phyloP scores from a whole-genome alignment of 2,797 vertebrate genomes.

The Parauchenoglanis ngamensis region DNA sequence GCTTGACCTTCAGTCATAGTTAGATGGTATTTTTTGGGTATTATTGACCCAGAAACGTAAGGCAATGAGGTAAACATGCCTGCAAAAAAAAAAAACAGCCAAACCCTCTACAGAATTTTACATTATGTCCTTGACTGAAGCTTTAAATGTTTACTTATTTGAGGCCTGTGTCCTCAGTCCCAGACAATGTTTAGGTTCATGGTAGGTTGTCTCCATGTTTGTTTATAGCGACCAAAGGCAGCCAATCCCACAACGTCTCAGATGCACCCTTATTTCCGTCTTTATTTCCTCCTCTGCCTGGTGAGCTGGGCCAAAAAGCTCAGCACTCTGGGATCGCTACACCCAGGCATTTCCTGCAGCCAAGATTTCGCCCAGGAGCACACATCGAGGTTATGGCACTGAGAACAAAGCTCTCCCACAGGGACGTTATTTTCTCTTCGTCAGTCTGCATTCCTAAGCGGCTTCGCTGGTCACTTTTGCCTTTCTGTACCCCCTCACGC shows the following conservation, averaged over 20 bases:
- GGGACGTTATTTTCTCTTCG: conserved; percentile 33
- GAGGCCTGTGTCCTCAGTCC: conserved; percentile 19
- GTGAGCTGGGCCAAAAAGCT: conserved; percentile 66
- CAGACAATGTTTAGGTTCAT: conserved; percentile 48
- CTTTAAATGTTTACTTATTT: conserved; percentile 22
- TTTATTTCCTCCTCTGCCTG: conserved; percentile 63
- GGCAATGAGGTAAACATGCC: not conserved
- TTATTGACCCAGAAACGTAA: not conserved
- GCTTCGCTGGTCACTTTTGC: conserved; percentile 5
- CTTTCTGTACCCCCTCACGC: not conserved
- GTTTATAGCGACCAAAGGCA: conserved; percentile 45
- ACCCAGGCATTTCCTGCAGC: conserved; percentile 59
- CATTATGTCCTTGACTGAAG: conserved; percentile 25
- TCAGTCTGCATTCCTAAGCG: conserved; percentile 17
- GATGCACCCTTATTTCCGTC: conserved; percentile 66
- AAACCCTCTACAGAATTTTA: conserved; percentile 13
- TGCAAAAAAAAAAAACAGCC: not conserved
- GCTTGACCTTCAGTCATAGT: not conserved
- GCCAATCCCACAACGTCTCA: conserved; percentile 74
- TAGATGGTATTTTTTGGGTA: not conserved
- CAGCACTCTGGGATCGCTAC: conserved; percentile 57
- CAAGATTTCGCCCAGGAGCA: conserved; percentile 54
- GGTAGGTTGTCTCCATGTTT: conserved; percentile 35
- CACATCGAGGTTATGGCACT: conserved; percentile 31
- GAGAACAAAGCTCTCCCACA: conserved; percentile 25